These are phyloP conservation scores for Cheilinus undulatus DNA, from an alignment of 2,113 vertebrate species.

Conservation along the genomic window DNA sequence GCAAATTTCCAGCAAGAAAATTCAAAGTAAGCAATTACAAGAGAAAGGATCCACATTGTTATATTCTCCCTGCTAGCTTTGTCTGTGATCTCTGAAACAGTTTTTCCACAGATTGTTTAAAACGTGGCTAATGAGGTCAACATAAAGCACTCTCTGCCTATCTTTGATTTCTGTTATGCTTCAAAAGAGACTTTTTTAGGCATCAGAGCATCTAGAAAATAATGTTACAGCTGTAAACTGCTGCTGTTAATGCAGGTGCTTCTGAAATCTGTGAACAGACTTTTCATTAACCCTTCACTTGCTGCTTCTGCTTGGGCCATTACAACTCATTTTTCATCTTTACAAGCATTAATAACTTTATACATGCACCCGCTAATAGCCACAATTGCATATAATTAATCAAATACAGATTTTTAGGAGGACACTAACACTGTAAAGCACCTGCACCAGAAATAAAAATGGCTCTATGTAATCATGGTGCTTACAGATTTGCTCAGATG, in stretches of 20 bases:
- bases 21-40: conserved; percentile 57
- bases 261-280: background rate
- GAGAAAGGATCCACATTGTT: conserved; percentile 16
- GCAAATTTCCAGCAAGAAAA: conserved; percentile 54
- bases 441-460: too few relatives aligned
- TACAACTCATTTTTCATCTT: background rate
- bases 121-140: conserved; percentile 15
- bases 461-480: too few relatives aligned
- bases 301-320: background rate
- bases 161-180: conserved; percentile 8
- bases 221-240: background rate
- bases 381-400: background rate
- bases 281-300: background rate
- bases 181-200: background rate
- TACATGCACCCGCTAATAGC: background rate
- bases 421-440: too few relatives aligned
- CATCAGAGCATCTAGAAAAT: background rate
- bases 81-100: conserved; percentile 18
- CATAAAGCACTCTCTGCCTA: background rate
- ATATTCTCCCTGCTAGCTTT: background rate
- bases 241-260: background rate
- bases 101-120: conserved; percentile 16
- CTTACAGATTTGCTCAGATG: too few relatives aligned
- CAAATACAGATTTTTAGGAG: too few relatives aligned
- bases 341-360: background rate